Base-by-base conservation (phyloP, 2,113 vertebrate species). In the Pygoscelis antarcticus region DNA sequence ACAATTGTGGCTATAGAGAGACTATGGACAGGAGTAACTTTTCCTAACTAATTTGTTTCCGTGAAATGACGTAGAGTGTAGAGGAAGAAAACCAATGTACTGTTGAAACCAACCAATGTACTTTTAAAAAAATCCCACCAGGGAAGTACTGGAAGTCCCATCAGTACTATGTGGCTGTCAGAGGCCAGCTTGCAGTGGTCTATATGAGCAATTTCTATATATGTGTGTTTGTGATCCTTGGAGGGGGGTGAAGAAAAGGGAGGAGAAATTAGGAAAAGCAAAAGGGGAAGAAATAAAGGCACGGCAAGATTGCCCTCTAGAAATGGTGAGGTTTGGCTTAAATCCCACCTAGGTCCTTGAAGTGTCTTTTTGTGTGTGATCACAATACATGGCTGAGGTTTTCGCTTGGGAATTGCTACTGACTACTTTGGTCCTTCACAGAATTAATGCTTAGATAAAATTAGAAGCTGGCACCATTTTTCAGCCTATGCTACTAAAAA, bases 391-490 rank as follows among this genome's bases (percentile, higher is more conserved):
- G 34, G 47, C 76, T 83, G 65, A 82, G 52, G 13, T 87, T 93
- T 91, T 71, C 57, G 52, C 47, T 54, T 80, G 61, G n/a, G 89
- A 91, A 47, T 87, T 95, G 69, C 60, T 95, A 51, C 84, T 89
- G 82, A 76, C 70, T 83, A 10, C 70, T 83, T 91, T 1, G 6
- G 87, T 83, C 89, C 89, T 89, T 94, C 65, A 65, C 27, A 65
- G 61, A 89, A 90, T 91, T 93, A 94, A 90, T 96, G 36, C 40
- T 85, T 75, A 79, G 70, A 65, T 95, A 76, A 96, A 95, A 90
- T 94, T 93, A 94, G 93, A 95, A 85, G 36, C 54, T 92, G 93
- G 87, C 75, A 77, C 87, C 16, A 13, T 66, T 96, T 93, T 93
- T 79, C 74, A 85, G 81, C 47, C 78, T 62, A 2, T 90, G 46